A percentile compares a stretch with the other conserved stretches of the same genome.
phyloP scores from a whole-genome alignment of 2,113 vertebrate species.

The Sylvilagus bachmani region DNA sequence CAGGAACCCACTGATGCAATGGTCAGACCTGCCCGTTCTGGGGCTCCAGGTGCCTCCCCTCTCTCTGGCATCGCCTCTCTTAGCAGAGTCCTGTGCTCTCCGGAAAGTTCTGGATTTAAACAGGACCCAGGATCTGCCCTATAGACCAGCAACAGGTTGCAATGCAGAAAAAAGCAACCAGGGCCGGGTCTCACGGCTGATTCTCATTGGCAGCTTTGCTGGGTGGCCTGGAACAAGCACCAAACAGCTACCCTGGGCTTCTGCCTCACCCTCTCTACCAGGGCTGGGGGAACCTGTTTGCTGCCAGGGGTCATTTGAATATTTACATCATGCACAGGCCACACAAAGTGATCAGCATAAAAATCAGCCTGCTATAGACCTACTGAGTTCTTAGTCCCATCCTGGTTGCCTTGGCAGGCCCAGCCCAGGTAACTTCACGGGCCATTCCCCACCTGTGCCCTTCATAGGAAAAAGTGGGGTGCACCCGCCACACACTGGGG shows the following conservation, averaged over 20 bases:
- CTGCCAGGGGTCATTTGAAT: no score
- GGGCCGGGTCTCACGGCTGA: background rate
- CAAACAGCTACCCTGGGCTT: background rate
- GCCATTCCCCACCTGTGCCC: no score
- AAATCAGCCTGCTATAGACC: no score
- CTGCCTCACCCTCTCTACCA: background rate
- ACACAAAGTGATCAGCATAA: no score
- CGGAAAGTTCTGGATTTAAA: constrained; percentile 28
- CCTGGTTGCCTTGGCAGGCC: no score
- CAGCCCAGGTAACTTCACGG: no score
- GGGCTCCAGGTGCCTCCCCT: constrained; percentile 17
- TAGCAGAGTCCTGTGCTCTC: background rate
- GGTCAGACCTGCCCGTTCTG: background rate
- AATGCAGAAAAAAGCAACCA: background rate
- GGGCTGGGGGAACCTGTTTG: no score
- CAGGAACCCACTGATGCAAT: background rate
- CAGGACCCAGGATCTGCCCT: background rate
- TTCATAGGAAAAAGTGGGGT: background rate
- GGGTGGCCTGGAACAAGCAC: background rate
- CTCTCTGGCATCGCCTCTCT: background rate
- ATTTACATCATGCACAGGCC: no score
- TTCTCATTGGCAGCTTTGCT: background rate
- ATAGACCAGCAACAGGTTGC: background rate
- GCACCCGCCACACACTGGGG: no score
- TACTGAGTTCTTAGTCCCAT: no score